Evolutionary conservation across 2,888 invertebrate genomes (phyloP).

Genomic region (Dione juno): DNA sequence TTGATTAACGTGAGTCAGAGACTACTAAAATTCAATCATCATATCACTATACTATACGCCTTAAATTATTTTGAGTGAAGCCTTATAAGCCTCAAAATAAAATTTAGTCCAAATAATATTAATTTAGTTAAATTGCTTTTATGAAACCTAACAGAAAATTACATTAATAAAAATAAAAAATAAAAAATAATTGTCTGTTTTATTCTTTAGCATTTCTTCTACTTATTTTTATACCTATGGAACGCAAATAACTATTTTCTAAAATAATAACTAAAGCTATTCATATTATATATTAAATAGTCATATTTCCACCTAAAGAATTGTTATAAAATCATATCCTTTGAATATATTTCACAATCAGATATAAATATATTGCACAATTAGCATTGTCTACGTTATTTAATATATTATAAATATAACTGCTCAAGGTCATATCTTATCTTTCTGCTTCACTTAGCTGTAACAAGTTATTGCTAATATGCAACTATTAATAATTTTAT

Average conservation of each 20-base stretch:
- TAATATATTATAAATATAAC: slow-evolving; percentile 22
- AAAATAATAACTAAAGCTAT: too few relatives aligned
- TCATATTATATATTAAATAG: neutral
- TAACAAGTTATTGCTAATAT: slow-evolving; percentile 37
- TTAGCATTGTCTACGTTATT: neutral
- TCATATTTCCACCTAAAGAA: neutral
- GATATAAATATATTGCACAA: neutral
- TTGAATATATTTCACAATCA: neutral
- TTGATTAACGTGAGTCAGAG: neutral
- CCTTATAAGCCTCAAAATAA: too few relatives aligned
- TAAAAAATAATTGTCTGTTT: too few relatives aligned
- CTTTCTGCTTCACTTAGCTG: slow-evolving; percentile 43
- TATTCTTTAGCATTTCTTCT: too few relatives aligned
- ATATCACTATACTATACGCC: neutral
- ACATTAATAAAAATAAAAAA: too few relatives aligned
- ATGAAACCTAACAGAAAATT: too few relatives aligned
- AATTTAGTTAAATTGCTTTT: too few relatives aligned
- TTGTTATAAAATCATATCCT: neutral
- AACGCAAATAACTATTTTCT: too few relatives aligned
- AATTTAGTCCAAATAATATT: too few relatives aligned
- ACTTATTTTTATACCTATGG: too few relatives aligned
- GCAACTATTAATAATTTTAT: slow-evolving; percentile 5
- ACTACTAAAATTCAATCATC: neutral
- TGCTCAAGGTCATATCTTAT: slow-evolving; percentile 41
- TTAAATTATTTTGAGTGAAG: neutral